Evolutionary conservation across 35 echinoderm and acorn worm species (phyloP).

Genomic region (Eucidaris tribuloides): DNA sequence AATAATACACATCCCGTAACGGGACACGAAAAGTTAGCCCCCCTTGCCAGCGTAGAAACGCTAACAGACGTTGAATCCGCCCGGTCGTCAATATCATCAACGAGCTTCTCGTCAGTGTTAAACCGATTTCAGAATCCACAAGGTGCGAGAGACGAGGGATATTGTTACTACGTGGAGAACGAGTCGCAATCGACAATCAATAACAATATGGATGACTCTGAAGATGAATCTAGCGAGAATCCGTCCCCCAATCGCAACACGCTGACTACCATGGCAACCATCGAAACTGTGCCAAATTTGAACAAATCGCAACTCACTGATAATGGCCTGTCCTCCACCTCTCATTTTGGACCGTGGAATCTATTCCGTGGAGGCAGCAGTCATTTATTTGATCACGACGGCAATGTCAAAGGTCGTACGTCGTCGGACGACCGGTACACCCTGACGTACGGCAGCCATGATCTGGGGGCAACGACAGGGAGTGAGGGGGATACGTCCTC

Average conservation of each 20-base stretch:
- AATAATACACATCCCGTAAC: not conserved
- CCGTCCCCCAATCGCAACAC: not conserved
- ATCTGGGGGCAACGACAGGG: slow-evolving; percentile 17
- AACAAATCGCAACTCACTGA: too few relatives aligned
- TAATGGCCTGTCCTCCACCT: too few relatives aligned
- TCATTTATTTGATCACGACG: slow-evolving; percentile 62
- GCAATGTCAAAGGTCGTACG: slow-evolving; percentile 74
- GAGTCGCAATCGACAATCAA: slow-evolving; percentile 46
- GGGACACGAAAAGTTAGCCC: slow-evolving; percentile 42
- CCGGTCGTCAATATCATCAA: slow-evolving; percentile 28
- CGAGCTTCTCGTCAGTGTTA: slow-evolving; percentile 30
- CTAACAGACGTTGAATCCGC: slow-evolving; percentile 53
- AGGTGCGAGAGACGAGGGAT: slow-evolving; percentile 33
- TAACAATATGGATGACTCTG: not conserved
- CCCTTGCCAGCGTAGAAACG: slow-evolving; percentile 70
- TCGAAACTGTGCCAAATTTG: not conserved
- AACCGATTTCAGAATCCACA: slow-evolving; percentile 15
- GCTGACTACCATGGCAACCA: not conserved
- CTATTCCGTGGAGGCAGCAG: slow-evolving; percentile 48
- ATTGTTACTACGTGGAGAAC: slow-evolving; percentile 78
- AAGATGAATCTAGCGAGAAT: too few relatives aligned
- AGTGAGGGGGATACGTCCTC: not conserved
- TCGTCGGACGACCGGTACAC: slow-evolving; percentile 70
- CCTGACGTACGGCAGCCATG: slow-evolving; percentile 51
- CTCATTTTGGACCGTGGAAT: slow-evolving; percentile 2